A percentile compares a stretch with the other conserved stretches of the same genome.
phyloP scores from a whole-genome alignment of 2,888 invertebrate species.

The Lapara coniferarum region DNA sequence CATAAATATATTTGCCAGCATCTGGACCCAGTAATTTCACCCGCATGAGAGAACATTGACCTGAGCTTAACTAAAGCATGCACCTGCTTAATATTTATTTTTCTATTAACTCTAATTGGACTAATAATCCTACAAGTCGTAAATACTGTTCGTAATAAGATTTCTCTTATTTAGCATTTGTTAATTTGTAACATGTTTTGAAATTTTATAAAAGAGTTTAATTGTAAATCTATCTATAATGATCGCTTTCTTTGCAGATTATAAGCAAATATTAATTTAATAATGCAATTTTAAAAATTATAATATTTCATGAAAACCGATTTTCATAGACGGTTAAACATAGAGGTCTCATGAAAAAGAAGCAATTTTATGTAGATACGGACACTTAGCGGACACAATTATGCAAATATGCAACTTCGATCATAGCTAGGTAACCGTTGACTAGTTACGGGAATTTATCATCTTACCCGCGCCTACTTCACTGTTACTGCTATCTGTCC shows the following conservation, averaged over 20 bases:
- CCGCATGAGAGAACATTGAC: conserved; percentile 18
- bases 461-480: conserved; percentile 40
- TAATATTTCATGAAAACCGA: conserved; percentile 52
- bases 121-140: background rate
- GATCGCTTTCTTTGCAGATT: background rate
- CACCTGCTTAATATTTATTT: conserved; percentile 24
- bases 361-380: conserved; percentile 80
- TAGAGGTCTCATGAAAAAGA: conserved; percentile 72
- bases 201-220: too few relatives aligned
- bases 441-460: conserved; percentile 75
- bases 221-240: too few relatives aligned
- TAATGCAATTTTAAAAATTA: conserved; percentile 42
- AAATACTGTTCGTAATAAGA: conserved; percentile 4
- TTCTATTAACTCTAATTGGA: conserved; percentile 20
- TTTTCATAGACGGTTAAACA: conserved; percentile 67
- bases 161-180: conserved; percentile 1
- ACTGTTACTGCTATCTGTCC: conserved; percentile 51
- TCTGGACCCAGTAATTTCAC: conserved; percentile 1
- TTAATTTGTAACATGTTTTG: background rate
- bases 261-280: conserved; percentile 47
- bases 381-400: conserved; percentile 78
- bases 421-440: conserved; percentile 76
- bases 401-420: conserved; percentile 77
- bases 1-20: conserved; percentile 11
- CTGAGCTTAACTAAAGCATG: background rate